Percentiles rank a stretch among this genome's conserved stretches.
phyloP scores from a whole-genome alignment of 2,797 vertebrate genomes.

The Mus minutoides region DNA sequence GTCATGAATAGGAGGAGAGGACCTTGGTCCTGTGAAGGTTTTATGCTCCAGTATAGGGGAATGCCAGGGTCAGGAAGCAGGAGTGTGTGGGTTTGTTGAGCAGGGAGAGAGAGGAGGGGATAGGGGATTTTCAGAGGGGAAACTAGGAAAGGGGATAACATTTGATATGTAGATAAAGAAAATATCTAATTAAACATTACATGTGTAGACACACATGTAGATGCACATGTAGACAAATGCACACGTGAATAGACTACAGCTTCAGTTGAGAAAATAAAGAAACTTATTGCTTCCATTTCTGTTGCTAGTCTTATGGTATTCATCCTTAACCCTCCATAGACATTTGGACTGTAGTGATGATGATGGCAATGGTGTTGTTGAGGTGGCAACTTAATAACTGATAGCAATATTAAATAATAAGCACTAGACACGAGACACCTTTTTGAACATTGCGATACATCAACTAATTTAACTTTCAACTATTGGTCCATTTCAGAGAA shows the following conservation, averaged over 20 bases:
- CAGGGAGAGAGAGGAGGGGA: no score
- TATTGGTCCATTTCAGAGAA: conserved; percentile 16
- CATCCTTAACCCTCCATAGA: background rate
- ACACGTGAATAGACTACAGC: background rate
- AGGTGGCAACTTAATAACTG: background rate
- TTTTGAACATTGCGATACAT: background rate
- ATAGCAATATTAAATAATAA: background rate
- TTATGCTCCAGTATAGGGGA: no score
- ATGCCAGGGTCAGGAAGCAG: no score
- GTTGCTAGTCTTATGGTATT: background rate
- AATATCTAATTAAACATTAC: no score
- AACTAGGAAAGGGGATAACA: no score
- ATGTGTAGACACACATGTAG: background rate
- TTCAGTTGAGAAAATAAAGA: background rate
- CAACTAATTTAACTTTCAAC: background rate
- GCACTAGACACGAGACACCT: background rate
- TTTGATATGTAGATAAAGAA: no score
- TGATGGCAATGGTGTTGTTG: background rate
- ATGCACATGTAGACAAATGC: background rate
- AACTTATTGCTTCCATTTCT: background rate
- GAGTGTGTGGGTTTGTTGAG: no score
- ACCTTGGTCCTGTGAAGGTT: no score
- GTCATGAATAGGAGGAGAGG: no score
- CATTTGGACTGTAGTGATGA: background rate
- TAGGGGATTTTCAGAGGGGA: no score